These are phyloP conservation scores for Leptosomus discolor DNA, from an alignment of 2,113 vertebrate species.

Conservation along the genomic window DNA sequence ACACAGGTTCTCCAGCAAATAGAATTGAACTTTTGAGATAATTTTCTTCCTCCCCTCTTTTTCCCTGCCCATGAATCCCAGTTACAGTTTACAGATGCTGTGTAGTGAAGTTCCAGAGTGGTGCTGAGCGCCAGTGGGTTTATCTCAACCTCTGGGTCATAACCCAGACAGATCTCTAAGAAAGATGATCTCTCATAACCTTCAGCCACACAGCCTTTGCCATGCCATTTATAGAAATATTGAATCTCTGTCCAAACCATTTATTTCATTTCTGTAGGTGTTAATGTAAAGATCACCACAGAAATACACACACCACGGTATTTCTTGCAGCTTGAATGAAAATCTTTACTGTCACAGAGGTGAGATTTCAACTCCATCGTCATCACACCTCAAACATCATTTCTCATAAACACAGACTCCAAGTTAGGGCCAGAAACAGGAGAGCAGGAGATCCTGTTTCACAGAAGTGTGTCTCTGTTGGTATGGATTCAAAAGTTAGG, in stretches of 20 bases:
- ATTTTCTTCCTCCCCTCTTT: neutral
- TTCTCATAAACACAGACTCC: neutral
- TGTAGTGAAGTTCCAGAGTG: neutral
- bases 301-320: neutral
- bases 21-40: neutral
- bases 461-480: neutral
- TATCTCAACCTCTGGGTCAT: neutral
- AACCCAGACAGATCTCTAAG: neutral
- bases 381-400: fast-evolving
- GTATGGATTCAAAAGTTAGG: neutral
- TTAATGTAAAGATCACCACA: neutral
- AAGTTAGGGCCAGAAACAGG: neutral
- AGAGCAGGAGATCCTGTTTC: neutral
- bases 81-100: neutral
- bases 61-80: neutral
- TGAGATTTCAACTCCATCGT: neutral
- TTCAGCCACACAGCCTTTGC: neutral
- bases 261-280: neutral
- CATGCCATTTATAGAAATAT: neutral
- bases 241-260: neutral
- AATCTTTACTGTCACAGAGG: neutral
- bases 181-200: neutral
- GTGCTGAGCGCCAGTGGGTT: neutral
- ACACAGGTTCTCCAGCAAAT: neutral
- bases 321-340: neutral